A percentile compares a stretch with the other conserved stretches of the same genome.
Evolutionary conservation across 2,888 invertebrate species (phyloP).

Genomic region (Drosophila multiciliata): DNA sequence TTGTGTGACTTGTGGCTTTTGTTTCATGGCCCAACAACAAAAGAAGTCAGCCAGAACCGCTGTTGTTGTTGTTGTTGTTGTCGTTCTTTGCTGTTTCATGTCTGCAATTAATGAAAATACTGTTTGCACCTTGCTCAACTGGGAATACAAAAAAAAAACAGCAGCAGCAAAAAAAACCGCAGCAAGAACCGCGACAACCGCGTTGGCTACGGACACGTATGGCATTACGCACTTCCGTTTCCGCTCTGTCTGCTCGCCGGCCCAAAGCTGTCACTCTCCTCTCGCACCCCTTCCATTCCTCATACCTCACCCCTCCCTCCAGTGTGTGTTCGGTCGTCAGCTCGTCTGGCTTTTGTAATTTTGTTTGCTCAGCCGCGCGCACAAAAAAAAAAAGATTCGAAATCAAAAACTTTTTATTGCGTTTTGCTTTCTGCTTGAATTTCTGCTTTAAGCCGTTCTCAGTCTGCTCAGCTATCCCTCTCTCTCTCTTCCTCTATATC

Average conservation of each 20-base stretch:
- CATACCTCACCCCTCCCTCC: neutral
- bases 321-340: neutral
- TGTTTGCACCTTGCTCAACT: conserved; percentile 64
- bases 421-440: conserved; percentile 38
- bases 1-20: conserved; percentile 52
- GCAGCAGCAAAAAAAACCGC: conserved; percentile 15
- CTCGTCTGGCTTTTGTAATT: conserved; percentile 39
- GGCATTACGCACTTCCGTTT: conserved; percentile 75
- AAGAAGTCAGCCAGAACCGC: conserved; percentile 33
- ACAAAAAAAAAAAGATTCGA: conserved; percentile 54
- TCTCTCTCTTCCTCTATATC: neutral
- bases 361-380: conserved; percentile 47
- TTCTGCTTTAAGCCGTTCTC: neutral
- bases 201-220: conserved; percentile 56
- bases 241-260: conserved; percentile 42
- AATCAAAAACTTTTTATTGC: conserved; percentile 72
- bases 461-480: neutral
- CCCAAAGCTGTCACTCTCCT: conserved; percentile 12
- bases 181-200: conserved; percentile 11
- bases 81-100: conserved; percentile 46
- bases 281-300: neutral
- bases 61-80: conserved; percentile 13
- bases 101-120: conserved; percentile 74
- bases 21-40: conserved; percentile 59
- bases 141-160: conserved; percentile 3